Evolutionary conservation across 2,113 vertebrate species (phyloP), one percentile per base, ranked within the genome.

Genomic region (Perca flavescens): DNA sequence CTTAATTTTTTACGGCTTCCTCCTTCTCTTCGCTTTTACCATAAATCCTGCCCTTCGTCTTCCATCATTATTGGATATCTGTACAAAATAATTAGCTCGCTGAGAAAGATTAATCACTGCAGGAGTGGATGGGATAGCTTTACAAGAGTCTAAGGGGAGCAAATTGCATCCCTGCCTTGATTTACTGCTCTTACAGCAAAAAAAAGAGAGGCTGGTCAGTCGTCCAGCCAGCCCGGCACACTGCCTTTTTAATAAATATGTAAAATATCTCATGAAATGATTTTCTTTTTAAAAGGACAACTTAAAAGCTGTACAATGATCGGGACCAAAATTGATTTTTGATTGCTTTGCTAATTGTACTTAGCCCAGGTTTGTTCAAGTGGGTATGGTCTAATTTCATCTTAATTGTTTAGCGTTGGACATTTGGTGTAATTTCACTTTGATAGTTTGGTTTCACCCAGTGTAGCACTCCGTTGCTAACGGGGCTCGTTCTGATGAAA

Each of bases 11-110:
- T 92, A 91, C 81, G 34, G 90, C 89, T 82, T 91, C 80, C 63
- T 89, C 83, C 66, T 79, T 87, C 81, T 86, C 73, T 84, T 87
- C 40, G 85, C 94, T 95, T 95, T 95, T 93, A 93, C 89, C 91
- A 92, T 96, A 95, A 96, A 95, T 95, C 93, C 79, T 60, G 79
- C 85, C 91, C 88, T 90, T 92, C 90, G 87, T 92, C 91, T 92
- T 92, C 93, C 90, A 94, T 95, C 95, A 94, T 96, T 96, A 96
- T 96, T 76, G 94, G 95, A 94, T 95, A 96, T 96, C 95, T 96
- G 95, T 95, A 94, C 92, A 93, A 95, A 96, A 96, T 95, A 94
- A 96, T 96, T 95, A 95, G 95, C 95, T 95, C 92, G 87, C 93
- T 84, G 93, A 91, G 92, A 89, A 94, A 95, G 95, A 96, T 96